Conservation (phyloP, 2,113 vertebrate species). For the human region GRCh38 chr1:87932001-87932500, state of each 20-base stretch:
- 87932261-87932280: no score
- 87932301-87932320: no score
- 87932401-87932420: background rate
- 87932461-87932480: background rate
- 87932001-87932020: conserved; percentile 4
- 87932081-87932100: conserved; percentile 40
- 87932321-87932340: no score
- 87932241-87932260: no score
- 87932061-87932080: background rate
- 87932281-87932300: no score
- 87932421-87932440: background rate
- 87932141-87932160: background rate
- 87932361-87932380: background rate
- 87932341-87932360: background rate
- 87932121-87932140: background rate
- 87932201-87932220: background rate
- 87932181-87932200: conserved; percentile 14
- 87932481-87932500: background rate
- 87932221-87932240: no score
- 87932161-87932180: background rate
- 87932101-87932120: background rate
- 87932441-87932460: background rate
- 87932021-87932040: conserved; percentile 55
- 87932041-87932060: background rate
- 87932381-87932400: background rate